Base-by-base conservation (phyloP, 2,113 vertebrate genomes). In the Hyla sarda region DNA sequence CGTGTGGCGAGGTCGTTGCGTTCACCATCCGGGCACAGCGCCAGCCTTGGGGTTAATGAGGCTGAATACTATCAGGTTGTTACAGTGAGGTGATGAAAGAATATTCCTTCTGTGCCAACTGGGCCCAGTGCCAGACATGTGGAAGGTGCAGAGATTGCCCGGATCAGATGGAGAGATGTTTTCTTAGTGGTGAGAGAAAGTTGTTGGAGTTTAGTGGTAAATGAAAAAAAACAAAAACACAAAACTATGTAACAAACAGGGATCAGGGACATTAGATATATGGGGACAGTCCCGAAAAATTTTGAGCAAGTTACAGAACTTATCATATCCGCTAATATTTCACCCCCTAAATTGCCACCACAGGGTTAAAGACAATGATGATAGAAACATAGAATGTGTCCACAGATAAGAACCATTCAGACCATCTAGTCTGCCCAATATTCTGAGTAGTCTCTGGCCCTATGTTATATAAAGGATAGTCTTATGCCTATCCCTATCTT, bases 11-110 rank as follows among this genome's bases (percentile, higher is more conserved):
- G 82, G 52, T 84, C 82, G 32, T 41, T 75, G 82, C 82, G 82
- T 84, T 84, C 82, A 84, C 37, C 7, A 32, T 60, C 28, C 7
- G 54, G 82, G 82, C 34, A 10, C 34, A 9, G n/a, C 17, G 71
- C 82, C 82, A 75, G 67, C 7, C 34, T n/a, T 23, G 50, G 54
- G 37, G 52, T 54, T 84, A 84, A 84, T 30, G 69, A 84, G 82
- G 50, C 21, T 45, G 82, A 34, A 65, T 41, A 58, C n/a, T 83
- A 58, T 58, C 82, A 83, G 82, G 69, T 84, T 75, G 82, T 74
- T 74, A 73, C 82, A 83, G 32, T 48, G 60, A 74, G 41, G 37
- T 73, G 54, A 83, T 84, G 71, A 60, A 30, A 60, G 37, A 76
- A 37, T 45, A 50, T 73, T 41, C 32, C 19, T 83, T 21, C 54